Evolutionary conservation across 2,113 vertebrate species (phyloP).

Genomic region (Psittacus erithacus): DNA sequence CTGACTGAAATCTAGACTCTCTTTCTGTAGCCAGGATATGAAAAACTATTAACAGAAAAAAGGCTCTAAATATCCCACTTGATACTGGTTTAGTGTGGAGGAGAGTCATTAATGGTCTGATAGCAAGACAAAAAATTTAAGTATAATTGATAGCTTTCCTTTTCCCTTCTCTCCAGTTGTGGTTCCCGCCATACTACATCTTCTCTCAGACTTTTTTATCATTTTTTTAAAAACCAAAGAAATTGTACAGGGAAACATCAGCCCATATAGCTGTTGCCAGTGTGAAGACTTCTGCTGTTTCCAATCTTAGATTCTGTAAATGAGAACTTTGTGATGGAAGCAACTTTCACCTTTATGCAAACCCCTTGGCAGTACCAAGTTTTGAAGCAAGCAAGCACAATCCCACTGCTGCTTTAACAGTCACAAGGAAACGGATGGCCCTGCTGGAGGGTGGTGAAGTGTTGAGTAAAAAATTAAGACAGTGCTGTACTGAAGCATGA

Average conservation of each 20-base stretch:
- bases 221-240: background rate
- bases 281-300: background rate
- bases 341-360: background rate
- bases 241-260: fast-evolving
- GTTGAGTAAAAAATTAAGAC: conserved; percentile 47
- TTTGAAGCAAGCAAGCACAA: background rate
- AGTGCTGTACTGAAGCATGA: background rate
- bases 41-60: background rate
- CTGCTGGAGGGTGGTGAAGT: conserved; percentile 2
- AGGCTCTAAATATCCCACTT: background rate
- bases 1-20: background rate
- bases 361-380: background rate
- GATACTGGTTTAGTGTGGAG: background rate
- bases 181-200: background rate
- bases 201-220: background rate
- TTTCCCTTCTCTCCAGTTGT: background rate
- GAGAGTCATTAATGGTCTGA: background rate
- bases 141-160: background rate
- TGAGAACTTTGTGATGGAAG: background rate
- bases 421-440: background rate
- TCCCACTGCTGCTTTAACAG: background rate
- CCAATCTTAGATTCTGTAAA: background rate
- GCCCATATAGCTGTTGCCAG: background rate
- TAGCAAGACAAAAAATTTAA: background rate
- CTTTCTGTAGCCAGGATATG: background rate